Base-by-base conservation (phyloP, 2,888 invertebrate genomes). In the Caradrina clavipalpis region DNA sequence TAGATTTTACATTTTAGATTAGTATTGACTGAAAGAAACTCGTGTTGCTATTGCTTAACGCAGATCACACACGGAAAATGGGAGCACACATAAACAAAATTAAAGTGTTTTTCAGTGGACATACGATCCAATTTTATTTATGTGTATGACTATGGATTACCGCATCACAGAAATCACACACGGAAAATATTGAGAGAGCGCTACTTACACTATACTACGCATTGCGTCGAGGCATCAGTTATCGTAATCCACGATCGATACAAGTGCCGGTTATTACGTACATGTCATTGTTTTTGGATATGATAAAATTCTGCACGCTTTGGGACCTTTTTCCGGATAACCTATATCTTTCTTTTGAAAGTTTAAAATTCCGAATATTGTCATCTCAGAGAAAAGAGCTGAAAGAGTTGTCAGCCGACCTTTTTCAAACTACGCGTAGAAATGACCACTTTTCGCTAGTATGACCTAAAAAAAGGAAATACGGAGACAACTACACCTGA, bases 21-120 rank as follows among this genome's bases (percentile, higher is more conserved):
- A 50, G 56, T 47, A 72, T 26, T 72, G n/a, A 76, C 47, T 78
- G 22, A 63, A 63, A 54, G 42, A 73, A 57, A 73, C 57, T 22
- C 21, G 19, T 26, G 35, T 54, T 57, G 49, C 10, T 54, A 63
- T 73, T 49, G 42, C 69, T 76, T 26, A 70, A 42, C 49, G 15
- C 54, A 76, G 76, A 76, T 70, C 56, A 57, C 42, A 68, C 42
- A 59, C n/a, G 50, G 59, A 55, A 53, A 73, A 55, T 55, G 49
- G 50, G 60, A 60, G n/a, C 60, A 45, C 21, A 39, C 45, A 60
- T 77, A 71, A 71, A 73, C 77, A 60, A 63, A 78, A 63, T 73
- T 73, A 78, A 62, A 78, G 55, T 72, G 73, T 72, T 78, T 72
- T 22, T 57, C 57, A 57, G 78, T 72, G 56, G 73, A 62, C 78